Percentiles rank a stretch among this genome's conserved stretches.
phyloP scores from a whole-genome alignment of 2,888 invertebrate species.

The Antheraea yamamai region DNA sequence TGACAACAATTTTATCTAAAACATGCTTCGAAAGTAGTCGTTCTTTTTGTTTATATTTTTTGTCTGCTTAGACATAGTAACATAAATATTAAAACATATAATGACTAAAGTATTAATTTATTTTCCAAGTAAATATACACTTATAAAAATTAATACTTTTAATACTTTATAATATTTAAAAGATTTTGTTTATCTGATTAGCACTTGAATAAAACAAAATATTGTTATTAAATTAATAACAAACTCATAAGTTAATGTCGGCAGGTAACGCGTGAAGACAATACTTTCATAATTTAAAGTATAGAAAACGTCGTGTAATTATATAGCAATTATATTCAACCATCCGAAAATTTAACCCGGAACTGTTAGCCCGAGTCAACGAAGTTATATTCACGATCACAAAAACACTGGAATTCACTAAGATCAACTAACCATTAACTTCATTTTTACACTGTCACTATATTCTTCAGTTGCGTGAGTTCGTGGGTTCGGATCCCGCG shows the following conservation, averaged over 20 bases:
- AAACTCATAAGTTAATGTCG: not conserved
- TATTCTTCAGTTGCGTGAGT: not conserved
- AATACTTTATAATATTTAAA: too few species aligned
- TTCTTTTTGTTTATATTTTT: too few species aligned
- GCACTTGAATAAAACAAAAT: too few species aligned
- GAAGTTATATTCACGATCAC: not conserved
- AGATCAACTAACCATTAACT: constrained; percentile 35
- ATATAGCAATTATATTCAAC: not conserved
- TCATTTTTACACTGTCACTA: constrained; percentile 28
- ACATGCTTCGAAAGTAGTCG: too few species aligned
- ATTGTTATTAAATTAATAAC: not conserved
- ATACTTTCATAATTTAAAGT: not conserved
- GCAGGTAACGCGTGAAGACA: not conserved
- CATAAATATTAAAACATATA: too few species aligned
- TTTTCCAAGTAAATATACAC: too few species aligned
- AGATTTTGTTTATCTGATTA: too few species aligned
- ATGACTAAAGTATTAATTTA: too few species aligned
- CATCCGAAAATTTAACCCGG: not conserved
- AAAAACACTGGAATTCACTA: constrained; percentile 3
- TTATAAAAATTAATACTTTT: too few species aligned
- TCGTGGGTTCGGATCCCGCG: constrained; percentile 4
- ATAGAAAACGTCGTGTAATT: not conserved
- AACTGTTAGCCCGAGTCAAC: not conserved
- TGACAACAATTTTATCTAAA: too few species aligned
- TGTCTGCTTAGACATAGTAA: too few species aligned